Conservation (phyloP, 1,140 invertebrate genomes). For the Telenomus remus region DNA sequence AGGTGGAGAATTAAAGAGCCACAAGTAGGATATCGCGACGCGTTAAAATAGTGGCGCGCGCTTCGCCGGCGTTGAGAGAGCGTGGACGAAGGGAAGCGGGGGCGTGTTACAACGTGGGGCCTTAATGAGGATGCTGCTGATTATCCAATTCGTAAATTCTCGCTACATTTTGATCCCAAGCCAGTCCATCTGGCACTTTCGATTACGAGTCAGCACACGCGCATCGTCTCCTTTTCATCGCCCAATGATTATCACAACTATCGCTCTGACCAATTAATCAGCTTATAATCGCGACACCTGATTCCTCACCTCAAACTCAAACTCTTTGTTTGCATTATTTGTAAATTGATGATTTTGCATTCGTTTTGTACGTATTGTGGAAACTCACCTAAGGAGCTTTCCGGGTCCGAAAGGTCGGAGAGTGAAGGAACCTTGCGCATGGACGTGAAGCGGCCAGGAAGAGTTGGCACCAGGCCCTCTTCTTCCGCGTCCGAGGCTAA, state of each 20-base stretch:
- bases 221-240: slow-evolving; percentile 29
- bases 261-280: background rate
- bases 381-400: slow-evolving; percentile 87
- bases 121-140: slow-evolving; percentile 77
- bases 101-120: slow-evolving; percentile 70
- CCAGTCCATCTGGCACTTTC: slow-evolving; percentile 50
- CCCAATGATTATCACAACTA: slow-evolving; percentile 9
- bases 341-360: no score
- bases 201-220: slow-evolving; percentile 35
- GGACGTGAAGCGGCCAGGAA: slow-evolving; percentile 72
- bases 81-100: slow-evolving; percentile 68
- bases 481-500: slow-evolving; percentile 73
- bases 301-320: no score
- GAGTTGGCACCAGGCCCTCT: slow-evolving; percentile 70
- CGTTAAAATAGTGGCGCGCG: slow-evolving; percentile 50
- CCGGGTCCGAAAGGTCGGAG: slow-evolving; percentile 87
- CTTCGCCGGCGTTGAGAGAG: slow-evolving; percentile 16
- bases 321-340: no score
- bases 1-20: slow-evolving; percentile 57
- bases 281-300: background rate
- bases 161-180: slow-evolving; percentile 75
- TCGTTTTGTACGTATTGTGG: background rate
- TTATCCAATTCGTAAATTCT: slow-evolving; percentile 77
- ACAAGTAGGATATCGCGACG: slow-evolving; percentile 55
- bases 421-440: slow-evolving; percentile 91